These are phyloP conservation scores for Acrobasis suavella DNA, from an alignment of 2,888 invertebrate species.

Conservation along the genomic window DNA sequence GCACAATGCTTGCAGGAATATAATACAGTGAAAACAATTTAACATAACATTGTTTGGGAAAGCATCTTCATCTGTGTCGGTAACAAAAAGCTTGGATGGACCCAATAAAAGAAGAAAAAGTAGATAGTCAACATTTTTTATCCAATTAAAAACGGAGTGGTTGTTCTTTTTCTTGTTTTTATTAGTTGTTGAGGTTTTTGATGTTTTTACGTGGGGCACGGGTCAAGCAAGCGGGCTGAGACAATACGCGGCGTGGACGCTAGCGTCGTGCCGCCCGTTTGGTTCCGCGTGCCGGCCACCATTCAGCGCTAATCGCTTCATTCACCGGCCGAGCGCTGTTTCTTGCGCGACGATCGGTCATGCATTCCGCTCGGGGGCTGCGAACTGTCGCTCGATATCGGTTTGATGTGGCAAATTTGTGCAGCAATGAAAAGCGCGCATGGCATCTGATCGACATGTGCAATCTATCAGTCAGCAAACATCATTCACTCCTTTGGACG, in stretches of 20 bases:
- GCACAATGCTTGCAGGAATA: not conserved
- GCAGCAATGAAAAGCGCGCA: conserved; percentile 26
- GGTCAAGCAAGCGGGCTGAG: conserved; percentile 78
- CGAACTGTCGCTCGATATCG: conserved; percentile 52
- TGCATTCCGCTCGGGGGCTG: conserved; percentile 68
- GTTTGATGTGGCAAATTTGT: conserved; percentile 55
- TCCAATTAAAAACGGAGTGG: conserved; percentile 64
- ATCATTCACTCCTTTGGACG: conserved; percentile 2
- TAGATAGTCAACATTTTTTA: conserved; percentile 59
- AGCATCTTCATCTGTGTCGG: conserved; percentile 45
- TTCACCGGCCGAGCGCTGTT: conserved; percentile 73
- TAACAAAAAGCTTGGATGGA: not conserved
- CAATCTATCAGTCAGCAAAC: conserved; percentile 14
- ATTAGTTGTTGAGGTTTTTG: conserved; percentile 57
- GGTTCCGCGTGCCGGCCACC: conserved; percentile 75
- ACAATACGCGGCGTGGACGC: conserved; percentile 68
- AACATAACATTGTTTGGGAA: conserved; percentile 16
- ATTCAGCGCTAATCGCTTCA: conserved; percentile 82
- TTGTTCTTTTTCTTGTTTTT: conserved; percentile 53
- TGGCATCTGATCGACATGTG: conserved; percentile 19
- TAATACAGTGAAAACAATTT: conserved; percentile 8
- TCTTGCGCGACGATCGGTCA: conserved; percentile 73
- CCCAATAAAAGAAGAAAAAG: conserved; percentile 61
- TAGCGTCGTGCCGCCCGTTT: conserved; percentile 66
- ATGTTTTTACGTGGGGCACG: conserved; percentile 76